Percentiles rank a stretch among this genome's conserved stretches.
These are phyloP conservation scores for Congeria kusceri DNA, from an alignment of 2,888 invertebrate species.

Conservation along the genomic window DNA sequence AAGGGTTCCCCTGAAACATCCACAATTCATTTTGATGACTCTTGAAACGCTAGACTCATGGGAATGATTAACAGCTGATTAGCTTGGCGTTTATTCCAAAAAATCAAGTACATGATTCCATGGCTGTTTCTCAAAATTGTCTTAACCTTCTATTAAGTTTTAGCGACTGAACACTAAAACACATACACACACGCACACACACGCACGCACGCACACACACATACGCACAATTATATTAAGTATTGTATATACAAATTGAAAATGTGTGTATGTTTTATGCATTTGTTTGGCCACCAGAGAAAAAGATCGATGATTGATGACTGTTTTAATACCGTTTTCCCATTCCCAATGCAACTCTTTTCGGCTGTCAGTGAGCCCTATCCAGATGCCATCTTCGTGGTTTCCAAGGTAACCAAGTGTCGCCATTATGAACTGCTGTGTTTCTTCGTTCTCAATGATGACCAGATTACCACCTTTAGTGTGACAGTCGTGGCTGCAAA, in stretches of 20 bases:
- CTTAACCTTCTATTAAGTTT: too few relatives aligned
- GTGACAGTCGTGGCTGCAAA: slow-evolving; percentile 27
- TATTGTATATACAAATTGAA: too few relatives aligned
- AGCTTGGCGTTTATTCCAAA: not conserved
- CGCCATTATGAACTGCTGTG: slow-evolving; percentile 35
- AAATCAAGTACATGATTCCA: not conserved
- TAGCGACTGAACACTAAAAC: too few relatives aligned
- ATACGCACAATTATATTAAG: too few relatives aligned
- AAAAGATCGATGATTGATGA: too few relatives aligned
- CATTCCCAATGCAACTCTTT: slow-evolving; percentile 45
- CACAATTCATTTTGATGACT: too few relatives aligned
- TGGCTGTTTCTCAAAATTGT: too few relatives aligned
- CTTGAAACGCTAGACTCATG: too few relatives aligned
- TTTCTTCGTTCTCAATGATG: slow-evolving; percentile 23
- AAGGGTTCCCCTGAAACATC: slow-evolving; percentile 23
- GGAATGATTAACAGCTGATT: not conserved
- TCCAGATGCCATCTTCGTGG: slow-evolving; percentile 34
- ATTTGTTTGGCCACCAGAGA: too few relatives aligned
- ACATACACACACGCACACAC: too few relatives aligned
- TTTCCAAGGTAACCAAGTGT: slow-evolving; percentile 30
- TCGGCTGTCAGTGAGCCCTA: slow-evolving; percentile 26
- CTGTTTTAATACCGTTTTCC: slow-evolving; percentile 37
- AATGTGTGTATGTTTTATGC: too few relatives aligned
- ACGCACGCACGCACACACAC: too few relatives aligned
- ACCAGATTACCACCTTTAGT: slow-evolving; percentile 49